Evolutionary conservation across 2,888 invertebrate genomes (phyloP), one percentile per base, ranked within the genome.

Genomic region (Odontomyia ornata): DNA sequence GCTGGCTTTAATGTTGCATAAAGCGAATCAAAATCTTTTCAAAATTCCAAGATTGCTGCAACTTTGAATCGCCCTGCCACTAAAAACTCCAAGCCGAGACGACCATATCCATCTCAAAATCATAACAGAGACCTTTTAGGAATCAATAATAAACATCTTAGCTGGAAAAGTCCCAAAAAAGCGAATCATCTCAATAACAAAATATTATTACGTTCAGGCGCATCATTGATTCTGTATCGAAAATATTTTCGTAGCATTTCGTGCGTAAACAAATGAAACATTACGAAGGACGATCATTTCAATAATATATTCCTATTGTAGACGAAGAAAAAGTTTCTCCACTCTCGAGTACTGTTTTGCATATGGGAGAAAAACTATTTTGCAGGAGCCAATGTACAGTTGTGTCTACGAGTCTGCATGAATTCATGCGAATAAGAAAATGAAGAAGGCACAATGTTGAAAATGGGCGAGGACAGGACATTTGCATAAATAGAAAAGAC

Each of bases 401-500:
- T 36, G 36, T 36, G 60, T 25, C 21, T 60, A 46, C 21, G 36
- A 5, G 60, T 25, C 21, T 60, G 69, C 21, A 30, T 36, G 36
- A 5, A 9, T 36, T 36, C 36, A 36, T 36, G 36, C 36, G 36
- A 36, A 9, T 36, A 36, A 36, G 36, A 27, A 15, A 13, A 69
- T 43, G n/a, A 47, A 23, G 43, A 47, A 30, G 15, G 65, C 43
- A 30, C 28, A 36, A 36, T 65, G 28, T 65, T 47, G 18, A 43
- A 69, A 69, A 25, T 69, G 69, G 69, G 46, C 69, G 69, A 60
- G 73, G 73, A 73, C 73, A 73, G 73, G 23, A 36, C 73, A 73
- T 73, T 73, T 73, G 25, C 73, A 73, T 73, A 73, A 73, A 73
- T 60, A 73, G 73, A 57, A 73, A 57, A 73, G 73, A 73, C 73